Evolutionary conservation across 2,797 vertebrate genomes (phyloP).

Genomic region (Babyrousa celebensis): DNA sequence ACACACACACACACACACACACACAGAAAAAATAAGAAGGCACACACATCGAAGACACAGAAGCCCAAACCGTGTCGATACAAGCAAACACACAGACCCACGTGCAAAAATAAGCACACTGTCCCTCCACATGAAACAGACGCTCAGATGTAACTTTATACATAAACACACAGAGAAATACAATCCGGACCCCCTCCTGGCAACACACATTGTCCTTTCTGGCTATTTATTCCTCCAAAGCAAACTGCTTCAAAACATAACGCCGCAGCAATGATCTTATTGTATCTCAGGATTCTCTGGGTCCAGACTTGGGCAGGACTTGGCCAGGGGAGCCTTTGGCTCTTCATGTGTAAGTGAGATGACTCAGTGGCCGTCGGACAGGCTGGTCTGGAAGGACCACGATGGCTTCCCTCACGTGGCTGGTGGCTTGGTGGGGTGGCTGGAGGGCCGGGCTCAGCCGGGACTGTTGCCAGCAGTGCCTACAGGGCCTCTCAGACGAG

Average conservation of each 20-base stretch:
- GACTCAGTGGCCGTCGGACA: neutral
- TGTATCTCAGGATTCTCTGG: accelerated
- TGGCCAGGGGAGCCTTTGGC: neutral
- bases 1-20: neutral
- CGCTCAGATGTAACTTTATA: neutral
- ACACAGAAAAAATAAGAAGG: neutral
- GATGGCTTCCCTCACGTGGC: neutral
- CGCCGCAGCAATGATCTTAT: neutral
- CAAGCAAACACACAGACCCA: neutral
- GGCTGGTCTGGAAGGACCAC: neutral
- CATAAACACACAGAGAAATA: neutral
- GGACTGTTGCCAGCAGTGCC: neutral
- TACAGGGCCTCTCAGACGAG: accelerated
- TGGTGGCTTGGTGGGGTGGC: neutral
- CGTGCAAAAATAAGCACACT: neutral
- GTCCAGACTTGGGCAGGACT: no score
- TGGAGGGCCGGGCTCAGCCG: neutral
- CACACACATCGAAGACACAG: neutral
- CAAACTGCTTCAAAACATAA: neutral
- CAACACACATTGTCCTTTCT: neutral
- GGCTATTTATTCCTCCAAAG: neutral
- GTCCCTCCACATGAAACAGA: neutral
- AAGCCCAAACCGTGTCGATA: neutral
- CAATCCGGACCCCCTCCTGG: neutral
- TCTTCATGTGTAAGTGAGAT: accelerated